phyloP scores from a whole-genome alignment of 2,888 invertebrate species.

The Notocelia uddmanniana region DNA sequence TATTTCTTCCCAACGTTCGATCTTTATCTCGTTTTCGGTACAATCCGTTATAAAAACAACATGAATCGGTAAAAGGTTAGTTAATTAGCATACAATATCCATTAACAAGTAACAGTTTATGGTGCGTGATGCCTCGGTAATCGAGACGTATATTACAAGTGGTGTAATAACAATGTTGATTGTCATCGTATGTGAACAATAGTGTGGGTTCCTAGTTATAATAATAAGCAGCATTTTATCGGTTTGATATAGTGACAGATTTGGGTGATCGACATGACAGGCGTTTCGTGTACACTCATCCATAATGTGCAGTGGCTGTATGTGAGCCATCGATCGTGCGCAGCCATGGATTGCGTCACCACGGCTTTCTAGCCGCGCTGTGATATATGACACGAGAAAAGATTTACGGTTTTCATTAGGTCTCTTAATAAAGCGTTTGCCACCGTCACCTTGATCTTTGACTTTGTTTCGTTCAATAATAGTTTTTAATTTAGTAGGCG shows the following conservation, averaged over 20 bases:
- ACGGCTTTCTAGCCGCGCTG: slow-evolving; percentile 67
- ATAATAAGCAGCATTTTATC: slow-evolving; percentile 31
- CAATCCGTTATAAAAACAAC: slow-evolving; percentile 38
- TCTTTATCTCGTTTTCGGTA: slow-evolving; percentile 38
- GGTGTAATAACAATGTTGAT: slow-evolving; percentile 23
- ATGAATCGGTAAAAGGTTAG: slow-evolving; percentile 32
- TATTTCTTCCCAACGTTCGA: slow-evolving; percentile 42
- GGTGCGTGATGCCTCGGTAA: slow-evolving; percentile 11
- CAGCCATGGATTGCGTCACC: slow-evolving; percentile 62
- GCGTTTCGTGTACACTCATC: slow-evolving; percentile 43
- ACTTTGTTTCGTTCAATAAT: slow-evolving; percentile 39
- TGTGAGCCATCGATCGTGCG: slow-evolving; percentile 57
- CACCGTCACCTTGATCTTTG: slow-evolving; percentile 42
- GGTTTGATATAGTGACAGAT: slow-evolving; percentile 32
- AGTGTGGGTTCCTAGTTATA: not conserved
- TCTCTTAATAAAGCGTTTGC: slow-evolving; percentile 49
- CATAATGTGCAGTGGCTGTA: slow-evolving; percentile 51
- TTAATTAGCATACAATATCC: slow-evolving; percentile 38
- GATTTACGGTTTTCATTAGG: slow-evolving; percentile 70
- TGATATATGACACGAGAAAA: slow-evolving; percentile 54
- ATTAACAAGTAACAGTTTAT: slow-evolving; percentile 31
- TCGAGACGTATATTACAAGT: slow-evolving; percentile 19
- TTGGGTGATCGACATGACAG: slow-evolving; percentile 49
- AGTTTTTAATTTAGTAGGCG: slow-evolving; percentile 38
- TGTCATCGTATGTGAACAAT: slow-evolving; percentile 9